phyloP scores from a whole-genome alignment of 2,113 vertebrate species.

The Thinocorus orbignyianus region DNA sequence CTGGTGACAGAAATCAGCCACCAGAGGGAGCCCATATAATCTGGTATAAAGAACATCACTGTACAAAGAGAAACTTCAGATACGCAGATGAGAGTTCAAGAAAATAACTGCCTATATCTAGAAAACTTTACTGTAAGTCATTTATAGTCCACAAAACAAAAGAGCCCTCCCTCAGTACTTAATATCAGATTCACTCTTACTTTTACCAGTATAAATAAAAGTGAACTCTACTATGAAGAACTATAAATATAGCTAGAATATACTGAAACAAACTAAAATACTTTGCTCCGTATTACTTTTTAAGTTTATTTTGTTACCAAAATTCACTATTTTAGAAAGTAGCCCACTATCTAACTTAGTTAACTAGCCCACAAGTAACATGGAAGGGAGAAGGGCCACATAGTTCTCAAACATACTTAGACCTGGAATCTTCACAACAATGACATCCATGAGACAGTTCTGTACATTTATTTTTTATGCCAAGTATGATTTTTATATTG shows the following conservation, averaged over 20 bases:
- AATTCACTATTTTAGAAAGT: neutral
- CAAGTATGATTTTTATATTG: neutral
- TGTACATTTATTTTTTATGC: neutral
- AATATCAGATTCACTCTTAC: neutral
- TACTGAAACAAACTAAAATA: neutral
- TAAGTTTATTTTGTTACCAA: neutral
- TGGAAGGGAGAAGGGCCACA: neutral
- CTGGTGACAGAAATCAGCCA: neutral
- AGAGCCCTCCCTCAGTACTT: neutral
- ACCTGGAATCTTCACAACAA: neutral
- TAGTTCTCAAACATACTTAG: neutral
- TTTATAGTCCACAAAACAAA: neutral
- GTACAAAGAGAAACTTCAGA: neutral
- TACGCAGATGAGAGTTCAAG: neutral
- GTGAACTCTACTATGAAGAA: neutral
- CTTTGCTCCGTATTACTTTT: neutral
- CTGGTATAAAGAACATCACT: neutral
- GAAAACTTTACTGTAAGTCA: neutral
- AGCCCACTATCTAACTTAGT: neutral
- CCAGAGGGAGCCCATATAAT: conserved; percentile 42
- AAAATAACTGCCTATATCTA: neutral
- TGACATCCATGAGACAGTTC: neutral
- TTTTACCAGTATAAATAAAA: neutral
- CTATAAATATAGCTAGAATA: neutral
- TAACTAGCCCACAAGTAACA: neutral